Evolutionary conservation across 2,888 invertebrate genomes (phyloP), one percentile per base, ranked within the genome.

Genomic region (Patella caerulea): DNA sequence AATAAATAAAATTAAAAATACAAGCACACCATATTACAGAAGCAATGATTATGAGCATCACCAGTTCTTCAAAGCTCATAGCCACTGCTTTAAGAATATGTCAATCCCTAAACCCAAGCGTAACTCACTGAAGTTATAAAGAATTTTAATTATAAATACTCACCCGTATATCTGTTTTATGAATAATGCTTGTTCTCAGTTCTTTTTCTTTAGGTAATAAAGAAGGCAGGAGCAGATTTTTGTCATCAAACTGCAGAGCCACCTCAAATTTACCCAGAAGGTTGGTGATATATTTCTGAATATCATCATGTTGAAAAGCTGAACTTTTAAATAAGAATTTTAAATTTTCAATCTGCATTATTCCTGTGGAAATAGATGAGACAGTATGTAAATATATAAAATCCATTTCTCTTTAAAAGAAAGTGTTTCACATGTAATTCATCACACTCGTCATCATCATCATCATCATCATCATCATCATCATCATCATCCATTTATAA

Each of bases 201-300:
- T 85, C 82, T n/a, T 81, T 72, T 72, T 95, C 95, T 0, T 94
- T 94, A 0, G 99, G 98, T 17, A 99, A 93, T 53, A 99, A 93
- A 0, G 98, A 97, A 12, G 99, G 98, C 79, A 99, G 96, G 78
- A 99, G 92, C 2, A 98, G 92, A 19, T 97, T 96, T 34, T 98
- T 93, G 19, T 96, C 95, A 91, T 99, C 98, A 97, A 98, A 99
- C 45, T 97, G 96, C 76, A 99, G 93, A 0, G 98, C 99, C 77
- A 99, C 95, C 92, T 99, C 99, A 92, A 98, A 99, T 93, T 99
- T 99, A 92, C 97, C 97, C 77, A 99, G 93, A 71, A 99, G 93
- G 86, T 96, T 96, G 5, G 98, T 95, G 76, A 98, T 96, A 88
- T 98, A 97, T 74, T 96, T 95, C 87, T 94, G 93, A 0, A 94